Evolutionary conservation across 2,888 invertebrate species (phyloP).

Genomic region (Flexamia atlantica): DNA sequence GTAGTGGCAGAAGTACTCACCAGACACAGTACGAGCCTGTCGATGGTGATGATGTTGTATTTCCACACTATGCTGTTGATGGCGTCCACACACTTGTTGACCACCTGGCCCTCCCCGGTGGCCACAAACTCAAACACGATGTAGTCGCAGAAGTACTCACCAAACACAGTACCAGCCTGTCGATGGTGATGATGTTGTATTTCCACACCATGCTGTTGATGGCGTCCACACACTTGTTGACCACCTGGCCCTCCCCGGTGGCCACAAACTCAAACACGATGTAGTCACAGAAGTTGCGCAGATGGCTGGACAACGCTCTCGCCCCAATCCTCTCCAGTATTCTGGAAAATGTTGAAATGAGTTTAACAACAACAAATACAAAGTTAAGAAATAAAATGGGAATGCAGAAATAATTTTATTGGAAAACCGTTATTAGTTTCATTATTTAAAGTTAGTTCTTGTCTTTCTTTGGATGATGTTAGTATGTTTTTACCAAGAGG

Average conservation of each 20-base stretch:
- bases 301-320: slow-evolving; percentile 91
- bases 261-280: slow-evolving; percentile 95
- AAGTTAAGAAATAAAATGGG: no score
- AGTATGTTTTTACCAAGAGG: no score
- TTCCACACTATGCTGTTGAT: slow-evolving; percentile 99
- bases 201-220: slow-evolving; percentile 99
- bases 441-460: no score
- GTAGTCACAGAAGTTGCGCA: slow-evolving; percentile 97
- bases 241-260: slow-evolving; percentile 90
- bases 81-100: slow-evolving; percentile 96
- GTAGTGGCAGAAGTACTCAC: slow-evolving; percentile 83
- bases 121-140: slow-evolving; percentile 95
- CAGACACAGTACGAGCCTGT: slow-evolving; percentile 93
- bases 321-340: slow-evolving; percentile 96
- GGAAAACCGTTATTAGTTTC: no score
- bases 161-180: slow-evolving; percentile 93
- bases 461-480: no score
- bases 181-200: slow-evolving; percentile 97
- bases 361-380: slow-evolving; percentile 53
- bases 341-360: slow-evolving; percentile 75
- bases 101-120: slow-evolving; percentile 90
- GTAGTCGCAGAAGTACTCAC: slow-evolving; percentile 83
- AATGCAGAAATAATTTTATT: no score
- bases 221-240: slow-evolving; percentile 96
- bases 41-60: slow-evolving; percentile 97